Evolutionary conservation across 2,797 vertebrate species (phyloP).

Genomic region (Aphelocoma californica): DNA sequence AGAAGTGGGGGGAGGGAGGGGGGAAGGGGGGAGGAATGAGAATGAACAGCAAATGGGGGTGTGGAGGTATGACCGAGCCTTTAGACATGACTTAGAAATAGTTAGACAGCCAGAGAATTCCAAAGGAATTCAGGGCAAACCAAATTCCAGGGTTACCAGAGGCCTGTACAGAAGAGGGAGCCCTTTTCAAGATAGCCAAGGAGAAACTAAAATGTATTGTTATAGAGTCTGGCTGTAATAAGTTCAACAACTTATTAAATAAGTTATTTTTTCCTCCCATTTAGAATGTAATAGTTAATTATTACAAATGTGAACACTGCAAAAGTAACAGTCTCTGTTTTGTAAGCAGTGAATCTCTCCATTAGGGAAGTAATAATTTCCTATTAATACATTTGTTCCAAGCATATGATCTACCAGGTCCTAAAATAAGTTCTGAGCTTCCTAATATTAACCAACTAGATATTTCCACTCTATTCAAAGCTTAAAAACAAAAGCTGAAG

Average conservation of each 20-base stretch:
- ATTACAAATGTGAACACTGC: background rate
- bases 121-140: background rate
- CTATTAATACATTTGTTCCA: conserved; percentile 67
- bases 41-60: conserved; percentile 11
- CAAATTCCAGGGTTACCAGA: background rate
- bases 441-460: conserved; percentile 2
- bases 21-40: background rate
- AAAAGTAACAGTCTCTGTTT: background rate
- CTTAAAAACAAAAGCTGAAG: background rate
- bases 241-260: background rate
- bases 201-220: background rate
- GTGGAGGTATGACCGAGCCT: conserved; percentile 36
- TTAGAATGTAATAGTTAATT: background rate
- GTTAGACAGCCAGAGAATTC: conserved; percentile 32
- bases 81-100: conserved; percentile 33
- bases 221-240: background rate
- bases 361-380: conserved; percentile 35
- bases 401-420: conserved; percentile 46
- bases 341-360: conserved; percentile 22
- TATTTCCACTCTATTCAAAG: background rate
- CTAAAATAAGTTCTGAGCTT: conserved; percentile 45
- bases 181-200: background rate
- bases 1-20: background rate
- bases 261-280: background rate
- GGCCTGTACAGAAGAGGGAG: conserved; percentile 48